Evolutionary conservation across 2,888 invertebrate genomes (phyloP), one percentile per base, ranked within the genome.

Genomic region (Dromius quadrimaculatus): DNA sequence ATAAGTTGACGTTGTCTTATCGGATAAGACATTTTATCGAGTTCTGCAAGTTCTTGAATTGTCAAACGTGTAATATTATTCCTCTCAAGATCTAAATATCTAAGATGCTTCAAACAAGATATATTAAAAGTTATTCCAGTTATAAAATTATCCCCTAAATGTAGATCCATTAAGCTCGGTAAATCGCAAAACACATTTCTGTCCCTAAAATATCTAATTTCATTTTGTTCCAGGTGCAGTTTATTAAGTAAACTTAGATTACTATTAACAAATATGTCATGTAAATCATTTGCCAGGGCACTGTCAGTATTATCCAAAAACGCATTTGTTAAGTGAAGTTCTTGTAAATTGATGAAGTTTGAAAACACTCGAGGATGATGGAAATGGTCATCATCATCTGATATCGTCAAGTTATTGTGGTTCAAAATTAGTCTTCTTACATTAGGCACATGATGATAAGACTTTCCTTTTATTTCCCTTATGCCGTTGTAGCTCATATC

Each of bases 401-500:
- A 86, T 72, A 90, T 86, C 2, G 88, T 86, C 34, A 92, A 82
- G 72, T 90, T 85, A 77, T 92, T 92, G 77, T 91, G 89, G 79
- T 92, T 90, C 69, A 92, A 82, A 72, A 91, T 87, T 5, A 92
- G 83, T 20, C 89, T 84, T 77, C 88, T 85, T 0, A 92, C 92
- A 72, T 86, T 87, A 54, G 85, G 85, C 0, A 92, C 92, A 76
- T 89, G 90, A 77, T 92, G 92, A 78, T 90, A 92, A 0, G 90
- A 84, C 79, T 92, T 91, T 1, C 92, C 92, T 71, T 87, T 87
- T 50, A 92, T 91, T 74, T 89, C 88, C 45, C 85, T 81, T 41
- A 92, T 92, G 11, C 86, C 85, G 79, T 92, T 92, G 77, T 87
- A 89, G 72, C 89, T 90, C 89, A 92, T 89, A 76, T 92, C 92